Evolutionary conservation across 2,113 vertebrate genomes (phyloP), one percentile per base, ranked within the genome.

Genomic region (Neotragus pygmaeus): DNA sequence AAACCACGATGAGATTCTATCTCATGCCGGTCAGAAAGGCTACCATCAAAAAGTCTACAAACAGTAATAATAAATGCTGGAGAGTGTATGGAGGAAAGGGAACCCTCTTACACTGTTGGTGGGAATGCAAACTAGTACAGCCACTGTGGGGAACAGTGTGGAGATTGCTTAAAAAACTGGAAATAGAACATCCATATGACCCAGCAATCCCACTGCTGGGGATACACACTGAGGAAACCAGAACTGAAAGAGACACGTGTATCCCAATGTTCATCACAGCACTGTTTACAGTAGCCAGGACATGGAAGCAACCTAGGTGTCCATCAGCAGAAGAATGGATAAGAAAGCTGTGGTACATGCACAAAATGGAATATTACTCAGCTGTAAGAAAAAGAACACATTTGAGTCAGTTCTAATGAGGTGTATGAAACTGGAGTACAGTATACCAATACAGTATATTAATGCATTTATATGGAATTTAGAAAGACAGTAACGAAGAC

Each of bases 1-100:
- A 39, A 39, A 70, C 66, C n/a, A 39, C 1, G 0, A 6, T 39
- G 19, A 70, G n/a, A 19, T 70, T 39, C n/a, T n/a, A 36, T 70
- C 9, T 39, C 19, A 70, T 39, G n/a, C n/a, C 0, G 0, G 19
- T 39, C n/a, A 70, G n/a, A 39, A 70, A 1, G 64, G 9, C 17
- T 70, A n/a, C 17, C 9, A 70, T 21, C 64, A 10, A 70, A 66
- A 70, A 21, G 17, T 23, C 64, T 70, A 23, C n/a, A 21, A 70
- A 12, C n/a, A 70, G n/a, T n/a, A n/a, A n/a, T n/a, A n/a, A 6
- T 70, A 36, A 36, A 36, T 39, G 66, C 66, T 70, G 66, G 66
- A 70, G n/a, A 23, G 19, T 9, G 66, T 23, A 5, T 36, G 19
- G n/a, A 70, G 5, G 23, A 36, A 70, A 70, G n/a, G n/a, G 66